Conservation (phyloP, 1,140 invertebrate species). For the Octopus sinensis region DNA sequence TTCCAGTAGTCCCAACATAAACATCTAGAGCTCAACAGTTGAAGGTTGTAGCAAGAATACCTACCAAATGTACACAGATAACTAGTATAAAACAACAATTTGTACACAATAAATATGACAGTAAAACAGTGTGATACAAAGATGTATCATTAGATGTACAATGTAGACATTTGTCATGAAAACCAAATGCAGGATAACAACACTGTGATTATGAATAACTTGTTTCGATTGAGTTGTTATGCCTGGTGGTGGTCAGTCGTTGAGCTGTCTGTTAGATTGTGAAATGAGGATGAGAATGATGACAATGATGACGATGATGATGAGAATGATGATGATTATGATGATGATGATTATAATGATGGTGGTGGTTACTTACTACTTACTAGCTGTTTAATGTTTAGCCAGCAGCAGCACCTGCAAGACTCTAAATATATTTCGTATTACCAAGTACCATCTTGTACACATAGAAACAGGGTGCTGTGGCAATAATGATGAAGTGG, state of each 20-base stretch:
- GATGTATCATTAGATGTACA: constrained; percentile 1
- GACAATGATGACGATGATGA: not conserved
- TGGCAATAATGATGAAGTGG: not conserved
- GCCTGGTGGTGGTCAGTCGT: not conserved
- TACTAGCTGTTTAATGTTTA: not conserved
- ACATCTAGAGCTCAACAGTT: constrained; percentile 9
- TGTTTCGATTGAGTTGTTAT: constrained; percentile 4
- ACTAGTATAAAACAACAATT: constrained; percentile 9
- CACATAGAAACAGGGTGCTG: not conserved
- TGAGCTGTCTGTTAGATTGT: not conserved
- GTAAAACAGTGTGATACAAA: constrained; percentile 4
- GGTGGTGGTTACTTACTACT: constrained; percentile 4
- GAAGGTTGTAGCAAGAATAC: constrained; percentile 8
- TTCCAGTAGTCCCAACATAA: not conserved
- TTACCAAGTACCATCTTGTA: not conserved
- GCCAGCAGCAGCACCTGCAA: not conserved
- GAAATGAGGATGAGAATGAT: not conserved
- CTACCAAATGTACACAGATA: constrained; percentile 10
- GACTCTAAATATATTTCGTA: not conserved
- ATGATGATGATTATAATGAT: not conserved
- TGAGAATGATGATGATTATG: not conserved
- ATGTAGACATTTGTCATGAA: constrained; percentile 6
- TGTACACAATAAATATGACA: constrained; percentile 12
- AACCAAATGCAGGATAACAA: constrained; percentile 9
- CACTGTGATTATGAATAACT: constrained; percentile 1